Evolutionary conservation across 1,140 invertebrate species (phyloP).

Genomic region (Pseudomyrmex dendroicus): DNA sequence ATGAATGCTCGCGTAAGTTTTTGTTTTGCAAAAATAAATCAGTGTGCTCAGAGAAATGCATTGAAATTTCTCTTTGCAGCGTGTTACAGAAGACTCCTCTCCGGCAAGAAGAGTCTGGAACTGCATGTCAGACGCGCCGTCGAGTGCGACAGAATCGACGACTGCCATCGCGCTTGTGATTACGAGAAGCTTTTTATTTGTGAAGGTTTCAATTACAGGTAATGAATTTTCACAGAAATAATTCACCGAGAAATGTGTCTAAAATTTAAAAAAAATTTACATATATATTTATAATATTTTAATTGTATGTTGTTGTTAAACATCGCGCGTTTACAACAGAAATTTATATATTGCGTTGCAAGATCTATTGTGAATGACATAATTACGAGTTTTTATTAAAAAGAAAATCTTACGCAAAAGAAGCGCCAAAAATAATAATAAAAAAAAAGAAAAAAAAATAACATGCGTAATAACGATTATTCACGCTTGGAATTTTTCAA

Average conservation of each 20-base stretch:
- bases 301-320: not conserved
- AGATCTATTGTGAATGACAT: not conserved
- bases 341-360: not conserved
- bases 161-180: constrained; percentile 91
- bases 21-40: not conserved
- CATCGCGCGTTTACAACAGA: not conserved
- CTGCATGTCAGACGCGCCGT: constrained; percentile 88
- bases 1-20: constrained; percentile 69
- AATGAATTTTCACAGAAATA: constrained; percentile 61
- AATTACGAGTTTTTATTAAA: not conserved
- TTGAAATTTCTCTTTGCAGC: constrained; percentile 85
- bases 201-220: constrained; percentile 94
- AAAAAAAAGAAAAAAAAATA: too few species aligned
- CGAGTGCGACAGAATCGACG: constrained; percentile 89
- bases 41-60: constrained; percentile 23
- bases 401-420: too few species aligned
- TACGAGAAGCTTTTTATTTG: constrained; percentile 90
- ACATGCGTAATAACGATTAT: constrained; percentile 45
- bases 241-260: not conserved
- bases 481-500: constrained; percentile 56
- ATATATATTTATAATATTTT: not conserved
- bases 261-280: not conserved
- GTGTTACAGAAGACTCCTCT: constrained; percentile 90
- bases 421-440: constrained; percentile 1
- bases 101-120: constrained; percentile 88